Base-by-base conservation (phyloP, 30 jellyfish, hydroid and myxozoan genomes). In the Hydra vulgaris region DNA sequence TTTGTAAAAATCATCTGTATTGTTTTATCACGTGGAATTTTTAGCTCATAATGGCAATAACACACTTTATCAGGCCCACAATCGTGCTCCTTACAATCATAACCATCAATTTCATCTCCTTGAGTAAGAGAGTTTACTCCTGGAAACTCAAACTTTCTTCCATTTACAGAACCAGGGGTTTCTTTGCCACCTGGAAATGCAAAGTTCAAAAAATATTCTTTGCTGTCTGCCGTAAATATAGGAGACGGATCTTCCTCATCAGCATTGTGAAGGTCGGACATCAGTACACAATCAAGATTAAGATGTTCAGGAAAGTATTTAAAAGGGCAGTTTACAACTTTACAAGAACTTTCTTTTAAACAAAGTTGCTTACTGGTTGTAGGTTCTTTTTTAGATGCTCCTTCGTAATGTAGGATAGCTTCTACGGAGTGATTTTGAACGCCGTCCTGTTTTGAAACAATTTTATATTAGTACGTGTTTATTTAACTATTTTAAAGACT, bases 161-260 rank as follows among this genome's bases (percentile, higher is more conserved):
- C 98, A 69, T 91, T 91, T 21, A 91, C 96, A 8, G 96, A 85
- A 56, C 96, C 97, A 16, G 97, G 97, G 25, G 95, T 90, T 16
- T 85, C 88, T 7, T 56, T 73, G 26, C 72, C 25, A 21, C 97
- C 97, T 5, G 97, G 97, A 81, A 83, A 90, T 52, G 86, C 96
- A 74, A 90, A 90, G 74, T 90, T 90, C 0, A 85, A 82, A 71
- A 90, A 90, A 74, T 85, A 85, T 73, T 90, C 97, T 53, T 82
- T 80, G 26, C 94, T 80, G 68, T 86, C 94, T 53, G 85, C 90
- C 53, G 76, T 85, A 71, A 15, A 82, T 20, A 20, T 86, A 0
- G 95, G 95, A 17, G 95, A 81, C n/a, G 79, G 54, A 54, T 85
- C 92, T 16, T 92, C 82, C 24, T 85, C 80, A 61, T 81, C 79